These are phyloP conservation scores for Origma solitaria DNA, from an alignment of 2,113 vertebrate species.

Conservation along the genomic window DNA sequence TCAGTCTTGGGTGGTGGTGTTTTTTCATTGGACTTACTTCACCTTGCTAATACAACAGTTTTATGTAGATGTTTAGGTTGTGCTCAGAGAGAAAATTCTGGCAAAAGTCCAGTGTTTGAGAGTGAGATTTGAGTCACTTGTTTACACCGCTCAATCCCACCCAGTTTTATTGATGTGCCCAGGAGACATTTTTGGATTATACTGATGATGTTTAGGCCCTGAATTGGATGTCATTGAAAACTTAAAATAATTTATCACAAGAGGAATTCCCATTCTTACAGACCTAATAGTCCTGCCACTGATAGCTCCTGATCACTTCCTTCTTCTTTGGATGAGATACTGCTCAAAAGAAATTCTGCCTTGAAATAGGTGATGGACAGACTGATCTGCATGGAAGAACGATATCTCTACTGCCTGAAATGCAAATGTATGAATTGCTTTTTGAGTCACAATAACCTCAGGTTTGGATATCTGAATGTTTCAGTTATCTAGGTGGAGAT, in stretches of 20 bases:
- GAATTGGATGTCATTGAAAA: neutral
- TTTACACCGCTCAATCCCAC: neutral
- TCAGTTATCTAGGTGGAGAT: neutral
- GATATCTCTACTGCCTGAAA: neutral
- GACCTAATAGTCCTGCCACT: neutral
- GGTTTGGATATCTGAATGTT: neutral
- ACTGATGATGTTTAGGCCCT: neutral
- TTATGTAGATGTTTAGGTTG: neutral
- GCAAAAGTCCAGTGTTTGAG: neutral
- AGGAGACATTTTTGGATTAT: neutral
- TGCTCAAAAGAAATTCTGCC: neutral
- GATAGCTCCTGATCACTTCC: neutral
- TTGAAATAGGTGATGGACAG: neutral
- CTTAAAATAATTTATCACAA: neutral
- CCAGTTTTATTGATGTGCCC: neutral
- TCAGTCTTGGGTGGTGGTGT: fast-evolving
- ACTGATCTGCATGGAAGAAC: neutral
- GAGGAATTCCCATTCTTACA: neutral
- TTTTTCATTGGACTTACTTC: neutral
- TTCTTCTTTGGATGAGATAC: neutral
- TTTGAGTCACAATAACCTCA: neutral
- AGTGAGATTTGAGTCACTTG: neutral
- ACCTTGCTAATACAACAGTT: neutral
- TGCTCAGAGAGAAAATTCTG: neutral
- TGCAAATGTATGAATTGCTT: neutral